Percentiles rank a stretch among this genome's conserved stretches.
These are phyloP conservation scores for Sminthurides aquaticus DNA, from an alignment of 2,888 invertebrate species.

Conservation along the genomic window DNA sequence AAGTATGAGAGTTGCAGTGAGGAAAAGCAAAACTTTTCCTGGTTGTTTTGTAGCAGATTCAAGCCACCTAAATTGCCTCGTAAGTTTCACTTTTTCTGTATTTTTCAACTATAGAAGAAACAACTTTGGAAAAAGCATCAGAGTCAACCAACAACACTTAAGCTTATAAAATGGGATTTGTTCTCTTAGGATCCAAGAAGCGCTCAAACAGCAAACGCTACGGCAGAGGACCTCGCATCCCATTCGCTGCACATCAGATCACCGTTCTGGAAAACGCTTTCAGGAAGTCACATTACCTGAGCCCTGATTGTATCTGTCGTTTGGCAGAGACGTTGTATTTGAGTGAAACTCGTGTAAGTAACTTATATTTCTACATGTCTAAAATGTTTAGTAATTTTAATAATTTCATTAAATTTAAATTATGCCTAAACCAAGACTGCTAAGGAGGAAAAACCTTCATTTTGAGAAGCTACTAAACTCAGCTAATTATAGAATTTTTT, in stretches of 20 bases:
- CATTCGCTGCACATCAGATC: constrained; percentile 64
- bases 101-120: background rate
- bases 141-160: constrained; percentile 23
- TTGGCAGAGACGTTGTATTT: constrained; percentile 59
- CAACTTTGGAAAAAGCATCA: background rate
- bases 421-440: no score
- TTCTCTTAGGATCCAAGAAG: constrained; percentile 24
- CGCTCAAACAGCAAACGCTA: constrained; percentile 48
- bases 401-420: background rate
- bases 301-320: constrained; percentile 59
- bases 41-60: constrained; percentile 66
- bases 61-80: constrained; percentile 64
- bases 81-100: constrained; percentile 47
- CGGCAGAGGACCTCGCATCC: constrained; percentile 63
- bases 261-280: constrained; percentile 63
- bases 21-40: constrained; percentile 44
- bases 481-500: background rate
- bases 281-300: constrained; percentile 59
- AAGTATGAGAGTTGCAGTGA: constrained; percentile 4
- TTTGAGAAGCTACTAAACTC: no score
- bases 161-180: no score
- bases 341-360: constrained; percentile 60
- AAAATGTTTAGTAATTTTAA: no score
- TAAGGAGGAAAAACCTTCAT: no score
- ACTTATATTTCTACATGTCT: background rate